Percentiles rank a stretch among this genome's conserved stretches.
Conservation (phyloP, 1,140 invertebrate genomes). For the Spodoptera litura region DNA sequence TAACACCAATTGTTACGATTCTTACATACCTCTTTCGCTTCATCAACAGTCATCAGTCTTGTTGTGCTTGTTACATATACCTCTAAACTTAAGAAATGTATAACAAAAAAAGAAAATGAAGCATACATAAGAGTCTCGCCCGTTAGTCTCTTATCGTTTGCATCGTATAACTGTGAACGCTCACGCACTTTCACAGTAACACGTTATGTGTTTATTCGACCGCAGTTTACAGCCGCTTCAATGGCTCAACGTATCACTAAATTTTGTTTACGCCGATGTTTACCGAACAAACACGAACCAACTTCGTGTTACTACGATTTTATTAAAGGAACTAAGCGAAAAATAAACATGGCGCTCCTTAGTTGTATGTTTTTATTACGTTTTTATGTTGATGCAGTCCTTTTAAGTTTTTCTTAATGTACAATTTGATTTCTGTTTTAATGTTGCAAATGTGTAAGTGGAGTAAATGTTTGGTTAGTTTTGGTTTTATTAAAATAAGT, state of each 20-base stretch:
- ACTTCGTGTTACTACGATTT: conserved; percentile 42
- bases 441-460: too few species aligned
- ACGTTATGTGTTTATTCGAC: conserved; percentile 59
- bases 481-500: neutral
- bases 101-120: too few species aligned
- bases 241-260: conserved; percentile 55
- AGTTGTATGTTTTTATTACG: conserved; percentile 39
- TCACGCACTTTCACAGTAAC: conserved; percentile 37
- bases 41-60: too few species aligned
- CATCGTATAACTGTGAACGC: conserved; percentile 19
- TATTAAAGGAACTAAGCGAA: conserved; percentile 47
- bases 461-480: neutral
- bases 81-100: too few species aligned
- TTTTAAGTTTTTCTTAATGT: conserved; percentile 30
- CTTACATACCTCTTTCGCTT: too few species aligned
- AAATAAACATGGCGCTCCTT: conserved; percentile 38
- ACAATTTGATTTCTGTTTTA: too few species aligned
- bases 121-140: too few species aligned
- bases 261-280: conserved; percentile 57
- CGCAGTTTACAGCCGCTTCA: conserved; percentile 58
- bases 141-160: conserved; percentile 29
- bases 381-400: conserved; percentile 9
- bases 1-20: too few species aligned
- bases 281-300: conserved; percentile 49
- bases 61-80: too few species aligned